These are phyloP conservation scores for Chelidonichthys spinosus DNA, from an alignment of 2,797 vertebrate species.

Conservation along the genomic window DNA sequence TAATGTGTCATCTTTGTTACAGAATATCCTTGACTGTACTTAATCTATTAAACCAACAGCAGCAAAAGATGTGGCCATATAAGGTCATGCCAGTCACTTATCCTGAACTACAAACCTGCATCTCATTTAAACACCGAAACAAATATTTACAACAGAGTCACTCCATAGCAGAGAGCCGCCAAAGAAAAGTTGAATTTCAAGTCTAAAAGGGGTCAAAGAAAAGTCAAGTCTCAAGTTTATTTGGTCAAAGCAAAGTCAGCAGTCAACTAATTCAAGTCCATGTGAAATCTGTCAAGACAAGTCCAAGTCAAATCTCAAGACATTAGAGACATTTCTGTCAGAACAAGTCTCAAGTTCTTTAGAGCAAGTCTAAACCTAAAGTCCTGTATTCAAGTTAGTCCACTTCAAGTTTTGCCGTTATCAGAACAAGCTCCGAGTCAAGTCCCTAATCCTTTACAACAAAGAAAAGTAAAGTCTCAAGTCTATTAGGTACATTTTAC, in stretches of 20 bases:
- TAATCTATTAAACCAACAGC: neutral
- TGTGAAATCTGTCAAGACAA: neutral
- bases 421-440: neutral
- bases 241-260: neutral
- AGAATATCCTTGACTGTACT: too few relatives aligned
- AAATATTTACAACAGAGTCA: slow-evolving; percentile 17
- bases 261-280: too few relatives aligned
- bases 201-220: too few relatives aligned
- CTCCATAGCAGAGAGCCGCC: too few relatives aligned
- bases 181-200: too few relatives aligned
- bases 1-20: too few relatives aligned
- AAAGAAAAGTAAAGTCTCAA: neutral
- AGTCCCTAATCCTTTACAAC: neutral
- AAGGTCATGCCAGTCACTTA: slow-evolving; percentile 35
- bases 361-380: neutral
- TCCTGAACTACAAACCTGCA: slow-evolving; percentile 32
- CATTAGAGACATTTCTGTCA: too few relatives aligned
- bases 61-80: slow-evolving; percentile 38
- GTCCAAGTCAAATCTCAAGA: neutral
- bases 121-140: slow-evolving; percentile 36
- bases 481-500: neutral
- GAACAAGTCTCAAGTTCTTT: neutral
- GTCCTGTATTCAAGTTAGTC: neutral
- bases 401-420: neutral
- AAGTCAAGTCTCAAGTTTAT: neutral